These are phyloP conservation scores for Hydrolagus colliei DNA, from an alignment of 2,797 vertebrate genomes.

Conservation along the genomic window DNA sequence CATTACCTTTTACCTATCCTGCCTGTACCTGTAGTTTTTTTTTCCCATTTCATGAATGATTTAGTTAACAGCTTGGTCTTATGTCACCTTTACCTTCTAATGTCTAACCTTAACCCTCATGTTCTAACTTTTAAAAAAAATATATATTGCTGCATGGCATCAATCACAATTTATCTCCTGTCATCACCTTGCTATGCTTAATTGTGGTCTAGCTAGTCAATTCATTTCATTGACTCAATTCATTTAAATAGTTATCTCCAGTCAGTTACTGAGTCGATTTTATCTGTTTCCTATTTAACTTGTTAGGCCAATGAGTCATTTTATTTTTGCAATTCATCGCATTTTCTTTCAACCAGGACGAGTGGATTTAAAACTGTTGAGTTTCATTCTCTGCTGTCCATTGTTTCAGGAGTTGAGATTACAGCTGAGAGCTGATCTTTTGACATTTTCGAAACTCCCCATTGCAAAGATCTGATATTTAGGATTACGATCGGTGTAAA, in stretches of 20 bases:
- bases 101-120: too few species aligned
- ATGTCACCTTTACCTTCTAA: too few species aligned
- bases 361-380: not conserved
- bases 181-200: constrained; percentile 16
- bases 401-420: not conserved
- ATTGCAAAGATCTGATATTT: not conserved
- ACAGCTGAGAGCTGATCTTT: too few species aligned
- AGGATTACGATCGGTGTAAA: not conserved
- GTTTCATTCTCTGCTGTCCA: not conserved
- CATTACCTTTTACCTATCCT: too few species aligned
- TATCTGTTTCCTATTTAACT: not conserved
- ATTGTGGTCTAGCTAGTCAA: constrained; percentile 1
- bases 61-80: too few species aligned
- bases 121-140: too few species aligned
- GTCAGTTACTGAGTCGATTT: constrained; percentile 4
- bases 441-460: not conserved
- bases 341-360: not conserved
- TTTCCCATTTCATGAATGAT: too few species aligned
- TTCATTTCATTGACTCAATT: not conserved
- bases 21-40: too few species aligned
- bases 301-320: not conserved
- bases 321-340: not conserved
- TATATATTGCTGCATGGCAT: too few species aligned
- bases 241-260: not conserved
- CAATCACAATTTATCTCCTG: not conserved